A percentile compares a stretch with the other conserved stretches of the same genome.
These are phyloP conservation scores for Calyptommatus sinebrachiatus DNA, from an alignment of 2,113 vertebrate species.

Conservation along the genomic window DNA sequence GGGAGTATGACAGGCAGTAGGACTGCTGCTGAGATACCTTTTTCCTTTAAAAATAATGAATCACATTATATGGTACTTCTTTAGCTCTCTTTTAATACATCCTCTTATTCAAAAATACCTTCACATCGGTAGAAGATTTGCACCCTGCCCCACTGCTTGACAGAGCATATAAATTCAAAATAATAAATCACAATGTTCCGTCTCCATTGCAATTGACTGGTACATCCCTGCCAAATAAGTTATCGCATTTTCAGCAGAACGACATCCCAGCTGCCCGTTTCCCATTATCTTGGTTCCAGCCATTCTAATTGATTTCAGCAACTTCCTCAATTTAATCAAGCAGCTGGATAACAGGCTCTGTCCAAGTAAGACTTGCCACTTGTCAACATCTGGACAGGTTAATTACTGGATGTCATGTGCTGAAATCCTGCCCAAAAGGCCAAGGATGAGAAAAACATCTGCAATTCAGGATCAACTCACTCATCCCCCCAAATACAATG, in stretches of 20 bases:
- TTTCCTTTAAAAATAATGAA: no score
- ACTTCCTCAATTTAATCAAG: slow-evolving; percentile 26
- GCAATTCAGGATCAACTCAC: not conserved
- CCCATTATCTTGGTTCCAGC: not conserved
- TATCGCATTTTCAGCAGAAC: slow-evolving; percentile 12
- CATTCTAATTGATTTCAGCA: slow-evolving; percentile 20
- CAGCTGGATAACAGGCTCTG: slow-evolving; percentile 19
- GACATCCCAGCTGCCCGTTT: slow-evolving; percentile 25
- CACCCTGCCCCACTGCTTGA: not conserved
- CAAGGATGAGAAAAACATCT: not conserved
- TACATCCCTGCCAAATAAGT: slow-evolving; percentile 6
- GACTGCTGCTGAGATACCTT: not conserved
- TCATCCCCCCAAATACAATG: not conserved
- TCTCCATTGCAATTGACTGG: not conserved
- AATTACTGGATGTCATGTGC: slow-evolving; percentile 15
- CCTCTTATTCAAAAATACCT: no score
- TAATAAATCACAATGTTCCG: not conserved
- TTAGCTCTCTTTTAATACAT: no score
- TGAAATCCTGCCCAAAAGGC: not conserved
- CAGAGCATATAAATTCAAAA: not conserved
- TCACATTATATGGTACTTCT: no score
- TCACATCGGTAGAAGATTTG: not conserved
- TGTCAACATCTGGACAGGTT: slow-evolving; percentile 29
- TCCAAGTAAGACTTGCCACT: not conserved
- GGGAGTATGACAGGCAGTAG: not conserved